phyloP scores from a whole-genome alignment of 1,140 invertebrate genomes.

The Leptinotarsa lineolata region DNA sequence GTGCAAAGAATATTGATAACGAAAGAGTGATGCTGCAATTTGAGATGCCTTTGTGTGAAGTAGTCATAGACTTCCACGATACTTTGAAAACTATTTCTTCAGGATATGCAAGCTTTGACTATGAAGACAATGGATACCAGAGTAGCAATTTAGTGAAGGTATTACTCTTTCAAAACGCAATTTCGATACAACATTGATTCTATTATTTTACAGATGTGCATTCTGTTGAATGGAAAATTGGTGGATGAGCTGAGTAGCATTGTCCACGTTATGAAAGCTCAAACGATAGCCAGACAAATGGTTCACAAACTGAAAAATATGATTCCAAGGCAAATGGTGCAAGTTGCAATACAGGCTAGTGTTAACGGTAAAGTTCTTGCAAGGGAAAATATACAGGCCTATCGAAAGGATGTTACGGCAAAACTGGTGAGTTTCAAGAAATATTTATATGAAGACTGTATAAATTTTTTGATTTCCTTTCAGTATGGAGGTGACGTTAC shows the following conservation, averaged over 20 bases:
- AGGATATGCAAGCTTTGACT: constrained; percentile 97
- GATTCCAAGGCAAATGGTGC: constrained; percentile 86
- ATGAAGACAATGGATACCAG: constrained; percentile 88
- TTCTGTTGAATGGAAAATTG: constrained; percentile 77
- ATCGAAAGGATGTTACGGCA: constrained; percentile 89
- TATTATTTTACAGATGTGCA: constrained; percentile 66
- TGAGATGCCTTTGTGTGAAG: constrained; percentile 87
- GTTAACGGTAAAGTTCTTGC: constrained; percentile 83
- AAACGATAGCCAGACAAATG: constrained; percentile 70
- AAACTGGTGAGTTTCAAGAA: constrained; percentile 75
- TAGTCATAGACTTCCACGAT: constrained; percentile 95
- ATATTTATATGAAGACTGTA: background rate
- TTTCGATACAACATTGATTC: background rate
- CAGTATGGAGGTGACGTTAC: constrained; percentile 94
- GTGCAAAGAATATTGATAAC: constrained; percentile 80
- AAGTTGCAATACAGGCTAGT: constrained; percentile 86
- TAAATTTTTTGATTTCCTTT: constrained; percentile 37
- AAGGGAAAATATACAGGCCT: constrained; percentile 85
- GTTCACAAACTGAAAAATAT: constrained; percentile 81
- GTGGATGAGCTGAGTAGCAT: constrained; percentile 90
- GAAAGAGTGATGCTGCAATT: constrained; percentile 80
- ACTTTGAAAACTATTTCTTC: constrained; percentile 85
- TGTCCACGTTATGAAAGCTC: constrained; percentile 73
- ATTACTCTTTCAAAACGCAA: constrained; percentile 40
- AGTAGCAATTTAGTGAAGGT: constrained; percentile 74